Evolutionary conservation across 2,888 invertebrate genomes (phyloP), one percentile per base, ranked within the genome.

Genomic region (Eremobia ochroleuca): DNA sequence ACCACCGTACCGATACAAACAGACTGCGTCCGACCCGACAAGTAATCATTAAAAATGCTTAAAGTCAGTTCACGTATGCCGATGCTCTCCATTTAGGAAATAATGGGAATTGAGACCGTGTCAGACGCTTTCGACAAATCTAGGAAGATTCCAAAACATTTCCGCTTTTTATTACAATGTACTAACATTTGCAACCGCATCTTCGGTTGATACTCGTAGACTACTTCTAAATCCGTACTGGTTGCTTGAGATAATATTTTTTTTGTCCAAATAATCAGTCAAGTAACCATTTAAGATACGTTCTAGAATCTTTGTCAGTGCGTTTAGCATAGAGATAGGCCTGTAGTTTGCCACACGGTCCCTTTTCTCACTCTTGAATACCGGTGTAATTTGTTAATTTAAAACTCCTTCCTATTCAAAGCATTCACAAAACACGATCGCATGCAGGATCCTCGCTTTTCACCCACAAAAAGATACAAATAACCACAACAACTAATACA

Each of bases 401-500:
- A 25, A 28, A 31, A 8, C 8, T 25, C 25, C 3, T 43, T n/a
- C 4, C 40, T 43, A n/a, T 58, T 31, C 49, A 40, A 77, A n/a
- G 34, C 5, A 37, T 40, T 73, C 49, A 49, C 21, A 46, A 40
- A 34, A 31, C 46, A 34, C 15, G 13, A 5, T 46, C 15, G 13
- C 4, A 15, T 13, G 15, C 15, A 31, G 2, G 25, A 34, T 25
- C 34, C 46, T 13, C 61, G 21, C n/a, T 31, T n/a, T 65, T 9
- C 13, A n/a, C 49, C 58, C 28, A 15, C 55, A 52, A 31, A 69
- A 9, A 15, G 61, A 46, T 21, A 82, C 58, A 82, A 77, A 86
- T 65, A 83, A 55, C 65, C 71, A 65, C 31, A 72, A 68, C 34
- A 77, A 82, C 61, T 74, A 62, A 77, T 74, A 72, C 67, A 28